Base-by-base conservation (phyloP, 2,113 vertebrate genomes). In the Mystacornis crossleyi region DNA sequence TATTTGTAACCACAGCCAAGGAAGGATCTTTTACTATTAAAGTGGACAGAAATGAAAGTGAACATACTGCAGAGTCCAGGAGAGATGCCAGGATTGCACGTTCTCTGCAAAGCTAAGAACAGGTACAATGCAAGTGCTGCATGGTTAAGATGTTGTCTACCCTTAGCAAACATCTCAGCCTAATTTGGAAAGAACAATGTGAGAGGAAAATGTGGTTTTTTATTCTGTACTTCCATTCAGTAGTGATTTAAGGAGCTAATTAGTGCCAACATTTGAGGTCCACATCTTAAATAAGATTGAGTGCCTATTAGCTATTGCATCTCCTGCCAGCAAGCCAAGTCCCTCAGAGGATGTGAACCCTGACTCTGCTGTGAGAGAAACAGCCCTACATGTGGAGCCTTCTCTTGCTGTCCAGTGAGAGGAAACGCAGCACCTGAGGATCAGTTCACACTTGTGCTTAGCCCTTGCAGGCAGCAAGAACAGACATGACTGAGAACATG, bases 1-100 rank as follows among this genome's bases (percentile, higher is more conserved):
- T 97, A 97, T 95, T 97, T 96, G 92, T 86, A 97, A 90, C 93
- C 61, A 75, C 51, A 91, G 86, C 78, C 62, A 96, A 90, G 45
- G 79, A 86, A 96, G 58, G 77, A 61, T 95, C 75, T 96, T 97
- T 91, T 85, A 89, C 93, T 94, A 86, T 84, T 81, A 74, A 95
- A 81, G 62, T 67, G 67, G 86, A 83, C 53, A 61, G 97, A 97
- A 93, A 92, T 86, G 92, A 82, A 97, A 97, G 75, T 78, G 89
- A 92, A 64, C 40, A 29, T 20, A 67, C 92, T 92, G 80, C 84
- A 66, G 90, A 95, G 55, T 60, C 94, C 0, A 25, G 95, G 87
- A 90, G 69, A 85, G 86, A 21, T 86, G 88, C 90, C 92, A 96
- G 85, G 47, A 47, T 47, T 74, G 61, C 2, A 6, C 60, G 6